Base-by-base conservation (phyloP, 2,797 vertebrate species). In the Salarias fasciatus region DNA sequence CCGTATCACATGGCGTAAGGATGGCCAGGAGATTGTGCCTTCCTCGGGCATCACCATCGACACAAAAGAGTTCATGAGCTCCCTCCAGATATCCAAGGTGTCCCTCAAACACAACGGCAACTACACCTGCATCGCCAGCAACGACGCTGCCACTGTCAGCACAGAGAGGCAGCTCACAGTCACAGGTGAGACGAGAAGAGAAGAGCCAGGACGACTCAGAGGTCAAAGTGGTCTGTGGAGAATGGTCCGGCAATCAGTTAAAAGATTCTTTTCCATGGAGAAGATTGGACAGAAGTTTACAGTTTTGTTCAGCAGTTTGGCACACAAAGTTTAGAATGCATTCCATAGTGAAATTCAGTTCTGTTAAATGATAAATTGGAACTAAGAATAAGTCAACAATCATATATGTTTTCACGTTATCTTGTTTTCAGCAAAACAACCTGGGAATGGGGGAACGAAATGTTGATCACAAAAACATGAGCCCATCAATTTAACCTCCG, bases 41-140 rank as follows among this genome's bases (percentile, higher is more conserved):
- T 95, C 97, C 38, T 95, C 97, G 0, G 97, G 97, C 0, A 95
- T 99, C 90, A 97, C 95, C 79, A 97, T 98, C 0, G 96, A 97
- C 90, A 98, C 96, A 58, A 97, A 97, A 85, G 96, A 98, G 72
- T 97, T 96, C 90, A 97, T 97, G 96, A 96, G 96, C 83, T 98
- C 96, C 62, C 91, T 98, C 81, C 96, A 97, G 92, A 97, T 98
- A 82, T 96, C 96, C 84, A 98, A 95, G 0, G 95, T 97, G 59
- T 96, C 96, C n/a, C 96, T 97, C 63, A 97, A 96, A 83, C 96
- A 98, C 92, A 97, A 98, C 0, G 96, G 96, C 75, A 98, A 98
- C 91, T 98, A 98, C 89, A 98, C 96, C 0, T 98, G 96, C 88
- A 97, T 97, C 0, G 96, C 96, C 77, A 96, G 95, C 91, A 98